These are phyloP conservation scores for Peromyscus maniculatus DNA, from an alignment of 2,113 vertebrate genomes.

Conservation along the genomic window DNA sequence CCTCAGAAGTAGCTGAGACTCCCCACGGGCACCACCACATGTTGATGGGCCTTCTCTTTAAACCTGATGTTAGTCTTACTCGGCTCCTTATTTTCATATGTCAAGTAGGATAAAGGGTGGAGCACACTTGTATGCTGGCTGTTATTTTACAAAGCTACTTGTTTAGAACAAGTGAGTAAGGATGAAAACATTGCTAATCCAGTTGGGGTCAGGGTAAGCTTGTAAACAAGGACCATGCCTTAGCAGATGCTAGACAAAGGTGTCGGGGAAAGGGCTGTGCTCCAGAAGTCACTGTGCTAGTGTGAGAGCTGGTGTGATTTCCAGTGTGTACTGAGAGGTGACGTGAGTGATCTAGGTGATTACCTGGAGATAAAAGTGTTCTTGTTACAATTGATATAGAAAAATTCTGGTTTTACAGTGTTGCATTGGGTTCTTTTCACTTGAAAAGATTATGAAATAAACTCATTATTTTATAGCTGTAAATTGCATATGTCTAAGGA, in stretches of 20 bases:
- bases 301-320: neutral
- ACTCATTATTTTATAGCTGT: neutral
- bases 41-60: neutral
- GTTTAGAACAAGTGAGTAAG: neutral
- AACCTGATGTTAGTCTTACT: neutral
- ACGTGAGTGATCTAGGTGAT: accelerated
- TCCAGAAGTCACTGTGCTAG: neutral
- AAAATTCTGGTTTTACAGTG: neutral
- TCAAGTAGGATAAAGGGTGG: neutral
- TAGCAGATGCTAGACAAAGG: neutral
- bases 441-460: constrained; percentile 18
- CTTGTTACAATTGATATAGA: neutral
- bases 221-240: neutral
- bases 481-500: neutral
- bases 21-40: neutral
- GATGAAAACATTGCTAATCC: neutral
- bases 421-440: constrained; percentile 20
- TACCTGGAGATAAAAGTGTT: neutral
- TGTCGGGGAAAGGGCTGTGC: neutral
- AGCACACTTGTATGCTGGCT: neutral
- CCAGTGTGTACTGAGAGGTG: neutral
- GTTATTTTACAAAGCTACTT: constrained; percentile 10
- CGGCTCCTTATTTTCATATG: neutral
- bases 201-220: neutral
- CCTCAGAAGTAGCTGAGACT: neutral